These are phyloP conservation scores for Cryptoblepharus egeriae DNA, from an alignment of 2,797 vertebrate genomes.

Conservation along the genomic window DNA sequence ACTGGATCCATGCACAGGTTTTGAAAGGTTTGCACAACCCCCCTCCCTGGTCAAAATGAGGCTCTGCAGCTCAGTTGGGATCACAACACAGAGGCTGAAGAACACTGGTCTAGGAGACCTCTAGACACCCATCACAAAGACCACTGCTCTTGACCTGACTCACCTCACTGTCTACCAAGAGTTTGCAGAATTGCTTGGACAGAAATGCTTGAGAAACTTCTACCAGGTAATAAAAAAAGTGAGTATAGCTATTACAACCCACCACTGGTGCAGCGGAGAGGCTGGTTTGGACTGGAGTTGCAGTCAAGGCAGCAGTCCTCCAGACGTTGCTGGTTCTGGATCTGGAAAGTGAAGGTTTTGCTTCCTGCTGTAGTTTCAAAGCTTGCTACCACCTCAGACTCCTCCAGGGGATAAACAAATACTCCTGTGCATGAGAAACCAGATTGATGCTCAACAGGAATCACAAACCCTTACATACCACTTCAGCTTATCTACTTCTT, in stretches of 20 bases:
- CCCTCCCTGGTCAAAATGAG: no score
- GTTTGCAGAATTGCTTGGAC: not conserved
- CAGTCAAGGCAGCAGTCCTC: conserved; percentile 89
- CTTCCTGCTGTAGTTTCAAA: conserved; percentile 88
- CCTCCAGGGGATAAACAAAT: conserved; percentile 94
- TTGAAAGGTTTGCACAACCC: no score
- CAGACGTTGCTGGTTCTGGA: conserved; percentile 84
- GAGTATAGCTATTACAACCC: conserved; percentile 12
- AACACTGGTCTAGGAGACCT: not conserved
- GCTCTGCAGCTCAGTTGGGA: no score
- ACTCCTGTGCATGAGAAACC: conserved; percentile 78
- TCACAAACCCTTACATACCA: not conserved
- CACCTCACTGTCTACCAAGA: not conserved
- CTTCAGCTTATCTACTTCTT: not conserved
- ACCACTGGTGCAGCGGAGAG: conserved; percentile 78
- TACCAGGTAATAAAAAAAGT: not conserved
- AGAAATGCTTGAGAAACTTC: not conserved
- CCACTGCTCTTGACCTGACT: not conserved
- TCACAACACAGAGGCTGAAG: not conserved
- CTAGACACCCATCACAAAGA: not conserved
- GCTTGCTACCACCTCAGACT: conserved; percentile 90
- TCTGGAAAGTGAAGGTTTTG: conserved; percentile 85
- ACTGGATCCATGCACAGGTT: no score
- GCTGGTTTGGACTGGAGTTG: conserved; percentile 69
- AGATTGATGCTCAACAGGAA: not conserved